Percentiles rank a stretch among this genome's conserved stretches.
Conservation (phyloP, 92 coral and sea anemone genomes). For the Parazoanthus atlanticus region DNA sequence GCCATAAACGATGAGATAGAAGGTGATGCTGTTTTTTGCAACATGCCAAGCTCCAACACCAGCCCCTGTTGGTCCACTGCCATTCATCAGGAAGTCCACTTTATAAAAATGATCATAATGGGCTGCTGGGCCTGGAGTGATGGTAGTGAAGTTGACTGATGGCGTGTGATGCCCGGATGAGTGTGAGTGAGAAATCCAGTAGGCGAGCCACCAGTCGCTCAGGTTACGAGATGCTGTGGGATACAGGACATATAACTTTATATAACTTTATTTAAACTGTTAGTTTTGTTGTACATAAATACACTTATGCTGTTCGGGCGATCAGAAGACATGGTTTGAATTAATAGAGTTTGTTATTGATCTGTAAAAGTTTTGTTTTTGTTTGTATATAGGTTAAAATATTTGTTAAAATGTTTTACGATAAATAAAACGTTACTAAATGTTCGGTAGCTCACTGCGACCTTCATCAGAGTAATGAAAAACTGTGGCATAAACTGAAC, state of each 20-base stretch:
- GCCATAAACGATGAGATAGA: slow-evolving; percentile 91
- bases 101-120: not conserved
- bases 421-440: too few species aligned
- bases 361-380: too few species aligned
- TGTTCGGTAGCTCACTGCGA: too few species aligned
- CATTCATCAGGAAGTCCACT: not conserved
- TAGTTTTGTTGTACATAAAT: too few species aligned
- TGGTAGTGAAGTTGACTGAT: slow-evolving; percentile 34
- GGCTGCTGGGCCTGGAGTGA: slow-evolving; percentile 26
- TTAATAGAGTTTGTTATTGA: too few species aligned
- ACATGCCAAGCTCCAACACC: slow-evolving; percentile 49
- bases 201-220: slow-evolving; percentile 99
- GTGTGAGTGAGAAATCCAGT: slow-evolving; percentile 94
- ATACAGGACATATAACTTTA: not conserved
- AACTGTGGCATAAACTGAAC: too few species aligned
- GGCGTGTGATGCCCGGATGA: slow-evolving; percentile 31
- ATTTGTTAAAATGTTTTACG: too few species aligned
- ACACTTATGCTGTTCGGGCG: too few species aligned
- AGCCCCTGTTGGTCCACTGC: slow-evolving; percentile 3
- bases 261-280: not conserved
- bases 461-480: too few species aligned
- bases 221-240: slow-evolving; percentile 91
- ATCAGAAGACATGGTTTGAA: too few species aligned
- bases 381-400: too few species aligned
- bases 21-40: slow-evolving; percentile 79